Evolutionary conservation across 2,113 vertebrate species (phyloP).

Genomic region (Nicator chloris): DNA sequence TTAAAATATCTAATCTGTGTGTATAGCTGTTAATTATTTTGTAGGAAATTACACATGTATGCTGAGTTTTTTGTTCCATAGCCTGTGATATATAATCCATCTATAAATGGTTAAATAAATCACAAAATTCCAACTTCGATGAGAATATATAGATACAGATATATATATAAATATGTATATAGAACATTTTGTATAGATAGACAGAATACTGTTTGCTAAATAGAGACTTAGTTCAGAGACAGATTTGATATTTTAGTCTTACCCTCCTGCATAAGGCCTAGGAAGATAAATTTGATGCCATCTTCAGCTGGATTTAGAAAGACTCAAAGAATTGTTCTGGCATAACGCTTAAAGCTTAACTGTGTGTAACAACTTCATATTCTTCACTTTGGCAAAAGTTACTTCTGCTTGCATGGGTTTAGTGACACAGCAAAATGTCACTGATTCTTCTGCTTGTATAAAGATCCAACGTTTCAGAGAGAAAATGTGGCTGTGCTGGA

Average conservation of each 20-base stretch:
- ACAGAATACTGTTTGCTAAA: not conserved
- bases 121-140: not conserved
- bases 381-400: slow-evolving; percentile 44
- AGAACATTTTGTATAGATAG: not conserved
- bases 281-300: slow-evolving; percentile 5
- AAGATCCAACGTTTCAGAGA: not conserved
- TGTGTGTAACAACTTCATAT: slow-evolving; percentile 1
- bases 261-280: not conserved
- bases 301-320: slow-evolving; percentile 32
- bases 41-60: not conserved
- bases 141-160: not conserved
- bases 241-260: not conserved
- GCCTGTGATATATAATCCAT: not conserved
- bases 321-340: not conserved
- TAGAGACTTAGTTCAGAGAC: not conserved
- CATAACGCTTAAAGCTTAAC: slow-evolving; percentile 25
- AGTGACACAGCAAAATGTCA: slow-evolving; percentile 45
- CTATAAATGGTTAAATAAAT: not conserved
- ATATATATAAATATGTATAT: not conserved
- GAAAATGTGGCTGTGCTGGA: not conserved
- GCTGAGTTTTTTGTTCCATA: not conserved
- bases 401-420: not conserved
- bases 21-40: not conserved
- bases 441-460: not conserved
- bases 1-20: not conserved